Evolutionary conservation across 2,113 vertebrate genomes (phyloP), one percentile per base, ranked within the genome.

Genomic region (Phyllostomus discolor): DNA sequence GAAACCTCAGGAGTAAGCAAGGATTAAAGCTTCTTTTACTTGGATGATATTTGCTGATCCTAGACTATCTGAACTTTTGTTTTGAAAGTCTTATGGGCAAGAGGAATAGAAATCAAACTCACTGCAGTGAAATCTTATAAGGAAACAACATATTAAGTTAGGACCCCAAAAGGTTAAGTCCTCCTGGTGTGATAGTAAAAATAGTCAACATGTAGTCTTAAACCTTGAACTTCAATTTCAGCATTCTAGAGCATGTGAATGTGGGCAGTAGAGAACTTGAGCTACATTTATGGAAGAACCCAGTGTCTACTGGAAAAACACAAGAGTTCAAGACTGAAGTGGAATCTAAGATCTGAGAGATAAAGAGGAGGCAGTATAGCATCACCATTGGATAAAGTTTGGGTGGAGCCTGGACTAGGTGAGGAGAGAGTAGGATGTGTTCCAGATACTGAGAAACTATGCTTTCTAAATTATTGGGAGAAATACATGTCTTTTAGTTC

Each of bases 1-100:
- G 28, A 12, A 79, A 84, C 4, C 48, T 19, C 0, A 5, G 59
- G 7, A 17, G 0, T 62, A 50, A 94, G n/a, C 31, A 83, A 50
- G 1, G n/a, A 73, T 64, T 41, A 67, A 88, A 52, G 4, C 70
- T 91, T 4, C 62, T 91, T 95, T 81, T 62, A 75, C 9, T 8
- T 70, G 8, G 35, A 33, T 76, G 50, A 7, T 19, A 54, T 70
- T 59, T 85, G n/a, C n/a, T 41, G 35, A 38, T 91, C 11, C 38
- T 12, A 88, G 66, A 24, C 28, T 26, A 85, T 38, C 33, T 89
- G 15, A 91, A 88, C 24, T 92, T 89, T 24, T 66, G 10, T 67
- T 84, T 81, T 70, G 20, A 95, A 85, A 85, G 12, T 1, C 24
- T 90, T 87, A 31, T 26, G 35, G 31, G 5, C 33, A 88, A 50